Conservation (phyloP, 1,140 invertebrate genomes). For the Acromyrmex echinatior region DNA sequence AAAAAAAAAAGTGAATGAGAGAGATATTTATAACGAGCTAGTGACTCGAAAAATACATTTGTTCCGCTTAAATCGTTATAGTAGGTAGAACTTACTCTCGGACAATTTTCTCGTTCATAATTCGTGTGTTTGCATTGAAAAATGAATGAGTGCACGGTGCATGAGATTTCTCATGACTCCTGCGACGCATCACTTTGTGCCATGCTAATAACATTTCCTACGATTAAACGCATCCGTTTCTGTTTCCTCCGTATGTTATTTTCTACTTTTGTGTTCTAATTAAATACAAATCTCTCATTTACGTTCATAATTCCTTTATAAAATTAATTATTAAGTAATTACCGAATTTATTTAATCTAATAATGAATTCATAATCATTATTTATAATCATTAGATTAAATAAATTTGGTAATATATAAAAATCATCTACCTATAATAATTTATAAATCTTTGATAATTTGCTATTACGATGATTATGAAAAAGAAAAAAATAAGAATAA, state of each 20-base stretch:
- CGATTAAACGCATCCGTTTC: conserved; percentile 53
- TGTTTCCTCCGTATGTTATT: conserved; percentile 36
- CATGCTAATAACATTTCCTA: conserved; percentile 57
- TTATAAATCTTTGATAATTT: not conserved
- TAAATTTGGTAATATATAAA: no score
- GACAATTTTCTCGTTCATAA: conserved; percentile 58
- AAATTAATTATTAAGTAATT: no score
- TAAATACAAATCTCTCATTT: conserved; percentile 30
- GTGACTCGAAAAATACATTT: conserved; percentile 16
- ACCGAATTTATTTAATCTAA: not conserved
- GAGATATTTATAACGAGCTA: conserved; percentile 32
- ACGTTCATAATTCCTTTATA: not conserved
- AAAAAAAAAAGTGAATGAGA: not conserved
- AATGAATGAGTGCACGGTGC: conserved; percentile 58
- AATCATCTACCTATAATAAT: not conserved
- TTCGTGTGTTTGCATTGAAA: conserved; percentile 62
- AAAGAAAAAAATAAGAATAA: not conserved
- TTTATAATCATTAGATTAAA: no score
- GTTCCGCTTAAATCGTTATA: conserved; percentile 55
- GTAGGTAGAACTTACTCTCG: conserved; percentile 4
- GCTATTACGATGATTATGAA: not conserved
- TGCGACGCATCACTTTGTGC: conserved; percentile 49
- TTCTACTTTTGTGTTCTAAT: conserved; percentile 37
- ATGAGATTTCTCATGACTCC: conserved; percentile 62
- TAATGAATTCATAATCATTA: no score